Evolutionary conservation across 1,140 invertebrate species (phyloP), one percentile per base, ranked within the genome.

Genomic region (Tenebrio molitor): DNA sequence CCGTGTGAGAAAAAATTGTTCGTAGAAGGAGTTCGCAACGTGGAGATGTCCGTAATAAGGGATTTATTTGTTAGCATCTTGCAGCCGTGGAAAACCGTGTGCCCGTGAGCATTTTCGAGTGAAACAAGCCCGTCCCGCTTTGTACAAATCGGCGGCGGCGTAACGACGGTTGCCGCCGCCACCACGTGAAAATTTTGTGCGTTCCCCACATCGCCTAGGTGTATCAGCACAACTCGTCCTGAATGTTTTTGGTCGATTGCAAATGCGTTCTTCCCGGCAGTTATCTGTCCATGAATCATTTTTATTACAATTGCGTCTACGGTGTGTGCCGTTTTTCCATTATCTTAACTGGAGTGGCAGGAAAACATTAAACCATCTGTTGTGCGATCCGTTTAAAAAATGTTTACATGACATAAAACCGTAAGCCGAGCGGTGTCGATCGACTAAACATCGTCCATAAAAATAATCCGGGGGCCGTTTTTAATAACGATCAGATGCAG

Each of bases 331-430:
- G 50, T 58, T 58, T 58, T 58, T 58, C 50, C 50, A 58, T 58
- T 58, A 58, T 58, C 50, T 58, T 58, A 58, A 58, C 50, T 58
- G 50, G 21, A 58, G 21, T 58, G 50, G 50, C 50, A 58, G n/a
- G 50, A 58, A n/a, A n/a, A 58, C 50, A 58, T 58, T 58, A 58
- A 58, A 23, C 50, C 50, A 58, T 58, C 50, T 58, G 50, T 58
- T 58, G 50, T 58, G 50, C 50, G 3, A 58, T 58, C 15, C 50
- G 50, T 58, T 58, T 58, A 29, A 58, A 58, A 58, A 58, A 58
- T 58, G 50, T 58, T 58, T 58, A 58, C 50, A 58, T 58, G 50
- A 58, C 50, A 58, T 58, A 58, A 58, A 58, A 58, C 8, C 50
- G 50, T 58, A 58, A 58, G 14, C 19, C 21, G 50, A 58, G 50